phyloP scores from a whole-genome alignment of 2,113 vertebrate genomes.

The Rafetus swinhoei region DNA sequence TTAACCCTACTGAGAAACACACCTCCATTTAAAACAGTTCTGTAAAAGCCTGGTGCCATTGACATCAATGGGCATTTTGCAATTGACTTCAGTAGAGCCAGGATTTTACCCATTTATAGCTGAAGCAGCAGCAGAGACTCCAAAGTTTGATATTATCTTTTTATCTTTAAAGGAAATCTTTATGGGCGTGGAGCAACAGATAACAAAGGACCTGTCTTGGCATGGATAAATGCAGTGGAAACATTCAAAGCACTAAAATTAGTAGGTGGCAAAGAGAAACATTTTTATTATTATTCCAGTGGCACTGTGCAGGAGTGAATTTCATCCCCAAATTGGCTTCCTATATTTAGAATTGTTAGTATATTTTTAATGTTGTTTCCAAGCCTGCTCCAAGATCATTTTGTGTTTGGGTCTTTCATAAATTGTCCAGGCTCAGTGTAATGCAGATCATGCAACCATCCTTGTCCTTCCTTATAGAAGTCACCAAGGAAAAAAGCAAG shows the following conservation, averaged over 20 bases:
- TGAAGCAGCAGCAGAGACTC: neutral
- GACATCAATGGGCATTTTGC: neutral
- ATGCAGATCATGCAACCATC: neutral
- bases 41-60: neutral
- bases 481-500: neutral
- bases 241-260: constrained; percentile 73
- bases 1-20: neutral
- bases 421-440: neutral
- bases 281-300: neutral
- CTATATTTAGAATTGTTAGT: neutral
- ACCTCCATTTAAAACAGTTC: neutral
- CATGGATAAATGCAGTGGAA: constrained; percentile 81
- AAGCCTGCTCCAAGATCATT: neutral
- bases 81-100: neutral
- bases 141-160: neutral
- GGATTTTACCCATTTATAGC: neutral
- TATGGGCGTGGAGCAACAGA: constrained; percentile 83
- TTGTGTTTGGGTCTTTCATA: neutral
- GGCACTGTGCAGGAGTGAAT: neutral
- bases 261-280: constrained; percentile 62
- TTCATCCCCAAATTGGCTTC: neutral
- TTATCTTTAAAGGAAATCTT: constrained; percentile 78
- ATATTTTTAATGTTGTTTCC: neutral
- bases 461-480: neutral
- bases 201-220: constrained; percentile 85